These are phyloP conservation scores for Loriculus beryllinus DNA, from an alignment of 2,797 vertebrate species.

Conservation along the genomic window DNA sequence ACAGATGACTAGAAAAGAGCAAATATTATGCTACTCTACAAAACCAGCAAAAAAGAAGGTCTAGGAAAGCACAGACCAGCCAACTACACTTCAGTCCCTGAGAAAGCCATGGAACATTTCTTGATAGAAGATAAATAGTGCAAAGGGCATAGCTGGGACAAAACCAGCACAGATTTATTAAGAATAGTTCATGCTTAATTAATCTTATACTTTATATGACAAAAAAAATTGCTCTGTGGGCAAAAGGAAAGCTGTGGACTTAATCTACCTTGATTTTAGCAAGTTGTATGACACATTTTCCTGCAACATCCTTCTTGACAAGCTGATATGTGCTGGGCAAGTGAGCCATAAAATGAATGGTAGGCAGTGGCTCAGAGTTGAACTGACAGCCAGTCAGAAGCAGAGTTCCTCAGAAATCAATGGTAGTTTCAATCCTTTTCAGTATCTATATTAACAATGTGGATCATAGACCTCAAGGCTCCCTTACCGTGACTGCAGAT, in stretches of 20 bases:
- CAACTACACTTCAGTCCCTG: background rate
- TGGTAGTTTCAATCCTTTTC: background rate
- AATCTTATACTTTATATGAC: background rate
- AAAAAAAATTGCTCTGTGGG: background rate
- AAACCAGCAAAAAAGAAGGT: background rate
- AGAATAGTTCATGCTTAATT: background rate
- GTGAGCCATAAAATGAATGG: background rate
- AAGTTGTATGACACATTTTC: background rate
- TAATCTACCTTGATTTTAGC: background rate
- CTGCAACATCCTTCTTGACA: background rate
- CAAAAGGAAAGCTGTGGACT: background rate
- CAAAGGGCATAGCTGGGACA: background rate
- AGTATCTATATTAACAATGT: background rate
- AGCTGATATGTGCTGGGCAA: background rate
- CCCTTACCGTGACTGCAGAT: background rate
- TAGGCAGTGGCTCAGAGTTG: background rate
- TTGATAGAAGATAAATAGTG: background rate
- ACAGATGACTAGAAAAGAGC: background rate
- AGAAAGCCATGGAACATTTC: background rate
- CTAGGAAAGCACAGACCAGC: background rate
- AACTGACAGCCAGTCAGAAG: background rate
- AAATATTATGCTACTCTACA: background rate
- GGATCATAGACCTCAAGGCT: background rate
- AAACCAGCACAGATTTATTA: background rate
- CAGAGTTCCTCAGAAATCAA: background rate